Evolutionary conservation across 2,888 invertebrate species (phyloP).

Genomic region (Epinotia ramella): DNA sequence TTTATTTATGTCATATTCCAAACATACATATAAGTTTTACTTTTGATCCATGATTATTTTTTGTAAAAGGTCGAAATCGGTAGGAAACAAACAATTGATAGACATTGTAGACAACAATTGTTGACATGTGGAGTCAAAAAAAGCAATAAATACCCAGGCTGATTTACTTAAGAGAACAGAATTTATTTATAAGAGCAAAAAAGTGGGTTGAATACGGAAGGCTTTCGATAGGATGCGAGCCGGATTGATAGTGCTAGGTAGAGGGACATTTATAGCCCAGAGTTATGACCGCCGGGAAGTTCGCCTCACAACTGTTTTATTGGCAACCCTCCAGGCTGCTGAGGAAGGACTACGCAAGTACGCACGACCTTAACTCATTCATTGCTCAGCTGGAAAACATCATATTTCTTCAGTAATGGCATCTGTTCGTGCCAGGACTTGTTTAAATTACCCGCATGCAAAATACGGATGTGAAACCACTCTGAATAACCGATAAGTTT

Average conservation of each 20-base stretch:
- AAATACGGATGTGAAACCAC: slow-evolving; percentile 48
- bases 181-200: neutral
- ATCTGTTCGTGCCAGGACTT: slow-evolving; percentile 62
- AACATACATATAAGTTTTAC: too few species aligned
- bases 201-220: slow-evolving; percentile 7
- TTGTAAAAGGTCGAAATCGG: too few species aligned
- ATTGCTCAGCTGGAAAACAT: slow-evolving; percentile 77
- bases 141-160: too few species aligned
- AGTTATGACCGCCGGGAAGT: slow-evolving; percentile 73
- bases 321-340: slow-evolving; percentile 75
- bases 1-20: too few species aligned
- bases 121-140: too few species aligned
- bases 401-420: slow-evolving; percentile 74
- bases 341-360: slow-evolving; percentile 54
- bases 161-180: too few species aligned
- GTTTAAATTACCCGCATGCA: slow-evolving; percentile 58
- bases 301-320: slow-evolving; percentile 73
- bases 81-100: too few species aligned
- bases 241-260: slow-evolving; percentile 76
- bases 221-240: slow-evolving; percentile 52
- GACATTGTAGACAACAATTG: too few species aligned
- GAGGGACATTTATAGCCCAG: slow-evolving; percentile 77
- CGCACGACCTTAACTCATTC: slow-evolving; percentile 71
- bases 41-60: too few species aligned
- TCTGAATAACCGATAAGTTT: neutral